Evolutionary conservation across 2,888 invertebrate genomes (phyloP).

Genomic region (Ophioninae sp.): DNA sequence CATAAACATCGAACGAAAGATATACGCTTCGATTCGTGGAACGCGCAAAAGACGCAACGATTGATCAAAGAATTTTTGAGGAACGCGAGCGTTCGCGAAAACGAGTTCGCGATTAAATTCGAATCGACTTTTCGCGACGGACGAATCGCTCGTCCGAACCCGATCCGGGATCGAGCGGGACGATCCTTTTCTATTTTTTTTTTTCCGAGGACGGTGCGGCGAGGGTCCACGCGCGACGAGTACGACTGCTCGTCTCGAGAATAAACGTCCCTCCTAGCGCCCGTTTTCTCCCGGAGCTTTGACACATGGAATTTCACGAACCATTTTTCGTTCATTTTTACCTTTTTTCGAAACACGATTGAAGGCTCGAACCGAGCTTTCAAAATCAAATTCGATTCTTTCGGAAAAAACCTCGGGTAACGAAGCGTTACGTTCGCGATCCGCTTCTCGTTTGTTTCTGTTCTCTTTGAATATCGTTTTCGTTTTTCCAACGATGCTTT

Average conservation of each 20-base stretch:
- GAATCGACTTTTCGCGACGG: not conserved
- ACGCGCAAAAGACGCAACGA: constrained; percentile 4
- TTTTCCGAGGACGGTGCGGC: not conserved
- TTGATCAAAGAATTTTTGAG: constrained; percentile 10
- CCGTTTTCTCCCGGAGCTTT: not conserved
- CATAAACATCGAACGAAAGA: no score
- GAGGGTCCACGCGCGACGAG: not conserved
- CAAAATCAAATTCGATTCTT: no score
- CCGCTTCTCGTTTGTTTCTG: no score
- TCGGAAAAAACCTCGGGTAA: no score
- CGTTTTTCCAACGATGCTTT: no score
- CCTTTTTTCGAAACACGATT: no score
- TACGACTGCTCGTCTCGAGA: not conserved
- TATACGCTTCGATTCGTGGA: not conserved
- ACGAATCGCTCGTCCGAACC: constrained; percentile 7
- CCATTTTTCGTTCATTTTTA: not conserved
- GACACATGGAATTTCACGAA: constrained; percentile 40
- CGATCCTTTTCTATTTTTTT: constrained; percentile 5
- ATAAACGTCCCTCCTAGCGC: not conserved
- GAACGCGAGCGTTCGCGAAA: not conserved
- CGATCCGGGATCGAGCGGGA: constrained; percentile 1
- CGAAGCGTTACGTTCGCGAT: no score
- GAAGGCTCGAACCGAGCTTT: no score
- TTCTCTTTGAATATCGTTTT: no score
- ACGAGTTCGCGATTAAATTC: constrained; percentile 20